Evolutionary conservation across 2,888 invertebrate species (phyloP).

Genomic region (Phytoseiulus persimilis): DNA sequence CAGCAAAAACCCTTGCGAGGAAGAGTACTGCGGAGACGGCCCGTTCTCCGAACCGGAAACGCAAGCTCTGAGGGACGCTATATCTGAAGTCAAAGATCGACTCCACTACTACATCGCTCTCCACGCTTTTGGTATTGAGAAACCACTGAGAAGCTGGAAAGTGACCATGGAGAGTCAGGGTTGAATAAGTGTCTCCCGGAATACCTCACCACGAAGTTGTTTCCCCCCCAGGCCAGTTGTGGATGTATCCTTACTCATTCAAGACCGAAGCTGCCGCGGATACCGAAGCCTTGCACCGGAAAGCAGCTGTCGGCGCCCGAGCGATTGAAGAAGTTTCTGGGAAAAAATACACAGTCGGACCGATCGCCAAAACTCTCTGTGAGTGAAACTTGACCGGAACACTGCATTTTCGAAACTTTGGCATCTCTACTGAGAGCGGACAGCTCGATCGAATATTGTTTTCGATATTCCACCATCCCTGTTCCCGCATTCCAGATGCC

Average conservation of each 20-base stretch:
- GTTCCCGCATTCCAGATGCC: conserved; percentile 47
- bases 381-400: not conserved
- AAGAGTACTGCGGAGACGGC: conserved; percentile 44
- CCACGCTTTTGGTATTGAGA: conserved; percentile 43
- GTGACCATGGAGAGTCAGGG: too few species aligned
- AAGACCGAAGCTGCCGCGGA: not conserved
- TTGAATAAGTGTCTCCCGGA: too few species aligned
- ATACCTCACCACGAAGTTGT: too few species aligned
- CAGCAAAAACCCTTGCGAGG: conserved; percentile 44
- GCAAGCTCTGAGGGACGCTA: conserved; percentile 43
- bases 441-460: too few species aligned
- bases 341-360: not conserved
- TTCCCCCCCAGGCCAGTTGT: not conserved
- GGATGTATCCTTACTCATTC: not conserved
- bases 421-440: too few species aligned
- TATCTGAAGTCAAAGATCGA: conserved; percentile 41
- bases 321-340: not conserved
- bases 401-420: too few species aligned
- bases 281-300: not conserved
- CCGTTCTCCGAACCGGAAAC: conserved; percentile 46
- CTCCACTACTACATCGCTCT: conserved; percentile 42
- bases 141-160: conserved; percentile 7
- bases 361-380: not conserved
- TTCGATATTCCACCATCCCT: not conserved
- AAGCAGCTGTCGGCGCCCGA: not conserved